phyloP scores from a whole-genome alignment of 2,797 vertebrate species.

The Antennarius maculatus region DNA sequence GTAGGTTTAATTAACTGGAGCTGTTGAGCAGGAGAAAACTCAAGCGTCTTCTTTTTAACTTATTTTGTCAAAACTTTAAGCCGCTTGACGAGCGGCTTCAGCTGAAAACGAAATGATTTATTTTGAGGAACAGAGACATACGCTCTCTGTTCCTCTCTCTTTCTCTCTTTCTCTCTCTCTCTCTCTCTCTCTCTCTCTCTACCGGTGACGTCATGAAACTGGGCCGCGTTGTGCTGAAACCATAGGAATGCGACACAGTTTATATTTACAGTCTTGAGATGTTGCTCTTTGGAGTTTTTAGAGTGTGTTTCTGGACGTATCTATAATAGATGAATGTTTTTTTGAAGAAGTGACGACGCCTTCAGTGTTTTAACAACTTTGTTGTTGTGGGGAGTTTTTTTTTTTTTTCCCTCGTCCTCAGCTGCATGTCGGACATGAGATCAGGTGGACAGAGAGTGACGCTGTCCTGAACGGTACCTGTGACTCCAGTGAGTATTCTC shows the following conservation, averaged over 20 bases:
- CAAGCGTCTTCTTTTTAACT: too few species aligned
- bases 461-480: slow-evolving; percentile 22
- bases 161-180: background rate
- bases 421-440: slow-evolving; percentile 54
- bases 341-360: background rate
- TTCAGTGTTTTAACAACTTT: slow-evolving; percentile 26
- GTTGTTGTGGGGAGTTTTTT: background rate
- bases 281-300: background rate
- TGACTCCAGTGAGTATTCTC: slow-evolving; percentile 28
- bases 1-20: too few species aligned
- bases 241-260: slow-evolving; percentile 70
- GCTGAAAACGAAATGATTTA: too few species aligned
- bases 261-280: slow-evolving; percentile 18
- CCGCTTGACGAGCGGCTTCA: too few species aligned
- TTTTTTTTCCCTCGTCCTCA: slow-evolving; percentile 4
- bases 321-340: too few species aligned
- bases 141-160: background rate
- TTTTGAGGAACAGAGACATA: too few species aligned
- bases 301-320: too few species aligned
- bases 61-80: too few species aligned
- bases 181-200: background rate
- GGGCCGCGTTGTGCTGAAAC: slow-evolving; percentile 68
- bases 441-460: slow-evolving; percentile 54
- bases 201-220: slow-evolving; percentile 76
- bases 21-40: too few species aligned